These are phyloP conservation scores for Chloroclysta siterata DNA, from an alignment of 2,888 invertebrate species.

Conservation along the genomic window DNA sequence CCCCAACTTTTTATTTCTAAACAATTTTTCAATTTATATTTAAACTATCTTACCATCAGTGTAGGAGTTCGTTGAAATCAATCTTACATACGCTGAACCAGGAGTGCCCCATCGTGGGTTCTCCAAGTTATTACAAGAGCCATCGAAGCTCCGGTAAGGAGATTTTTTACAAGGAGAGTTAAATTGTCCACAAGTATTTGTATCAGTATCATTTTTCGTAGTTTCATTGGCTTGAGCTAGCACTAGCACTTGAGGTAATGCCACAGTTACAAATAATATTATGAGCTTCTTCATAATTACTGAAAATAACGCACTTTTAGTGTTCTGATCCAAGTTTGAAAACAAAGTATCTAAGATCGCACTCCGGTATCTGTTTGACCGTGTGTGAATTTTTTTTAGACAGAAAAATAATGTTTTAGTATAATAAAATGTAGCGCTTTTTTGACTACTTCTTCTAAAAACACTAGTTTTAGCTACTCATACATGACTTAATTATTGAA, in stretches of 20 bases:
- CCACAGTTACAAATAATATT: constrained; percentile 1
- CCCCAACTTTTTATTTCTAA: too few species aligned
- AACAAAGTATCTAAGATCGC: too few species aligned
- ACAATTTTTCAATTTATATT: too few species aligned
- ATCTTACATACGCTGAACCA: constrained; percentile 13
- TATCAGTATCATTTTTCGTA: too few species aligned
- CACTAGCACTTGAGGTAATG: neutral
- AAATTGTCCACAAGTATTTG: constrained; percentile 13
- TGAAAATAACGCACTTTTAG: constrained; percentile 8
- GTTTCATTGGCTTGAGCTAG: neutral
- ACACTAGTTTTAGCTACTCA: too few species aligned
- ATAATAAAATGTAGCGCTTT: too few species aligned
- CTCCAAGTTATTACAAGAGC: constrained; percentile 24
- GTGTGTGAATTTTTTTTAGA: too few species aligned
- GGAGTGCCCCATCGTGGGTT: constrained; percentile 24
- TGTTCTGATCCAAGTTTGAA: neutral
- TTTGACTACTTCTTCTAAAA: too few species aligned
- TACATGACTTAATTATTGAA: too few species aligned
- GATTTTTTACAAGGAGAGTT: constrained; percentile 14
- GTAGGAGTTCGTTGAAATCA: constrained; percentile 14
- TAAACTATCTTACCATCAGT: constrained; percentile 21
- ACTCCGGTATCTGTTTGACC: too few species aligned
- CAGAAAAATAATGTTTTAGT: too few species aligned
- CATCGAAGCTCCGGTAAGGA: constrained; percentile 26
- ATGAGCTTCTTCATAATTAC: constrained; percentile 10